A percentile compares a stretch with the other conserved stretches of the same genome.
phyloP scores from a whole-genome alignment of 2,113 vertebrate species.

The Microtus pennsylvanicus region DNA sequence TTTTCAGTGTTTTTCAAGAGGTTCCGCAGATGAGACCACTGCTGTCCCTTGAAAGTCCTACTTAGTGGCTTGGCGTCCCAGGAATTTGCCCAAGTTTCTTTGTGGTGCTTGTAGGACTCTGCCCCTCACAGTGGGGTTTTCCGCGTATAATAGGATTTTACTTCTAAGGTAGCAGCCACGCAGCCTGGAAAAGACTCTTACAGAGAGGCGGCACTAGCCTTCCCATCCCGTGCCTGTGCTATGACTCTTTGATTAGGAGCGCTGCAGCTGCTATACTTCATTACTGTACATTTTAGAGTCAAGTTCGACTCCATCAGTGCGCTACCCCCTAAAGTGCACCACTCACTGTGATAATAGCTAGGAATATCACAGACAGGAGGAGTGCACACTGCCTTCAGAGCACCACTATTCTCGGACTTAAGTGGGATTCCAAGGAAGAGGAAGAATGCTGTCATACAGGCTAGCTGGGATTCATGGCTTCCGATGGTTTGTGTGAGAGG shows the following conservation, averaged over 20 bases:
- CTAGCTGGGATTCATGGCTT: not conserved
- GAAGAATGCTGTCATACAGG: not conserved
- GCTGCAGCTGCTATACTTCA: conserved; percentile 74
- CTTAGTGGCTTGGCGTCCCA: not conserved
- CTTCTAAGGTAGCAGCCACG: conserved; percentile 75
- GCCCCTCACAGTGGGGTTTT: conserved; percentile 68
- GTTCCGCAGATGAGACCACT: conserved; percentile 42
- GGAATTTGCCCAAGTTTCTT: conserved; percentile 67
- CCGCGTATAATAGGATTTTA: conserved; percentile 76
- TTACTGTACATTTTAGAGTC: conserved; percentile 79
- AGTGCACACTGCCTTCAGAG: conserved; percentile 41
- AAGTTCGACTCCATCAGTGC: conserved; percentile 54
- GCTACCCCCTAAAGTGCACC: conserved; percentile 66
- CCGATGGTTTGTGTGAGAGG: not conserved
- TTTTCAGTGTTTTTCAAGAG: conserved; percentile 47
- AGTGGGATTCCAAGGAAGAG: conserved; percentile 46
- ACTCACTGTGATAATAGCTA: conserved; percentile 66
- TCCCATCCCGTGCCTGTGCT: conserved; percentile 49
- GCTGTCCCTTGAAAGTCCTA: conserved; percentile 42
- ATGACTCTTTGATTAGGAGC: conserved; percentile 78
- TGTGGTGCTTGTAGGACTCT: conserved; percentile 63
- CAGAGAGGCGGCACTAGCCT: conserved; percentile 54
- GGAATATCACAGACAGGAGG: conserved; percentile 53
- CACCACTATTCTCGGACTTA: conserved; percentile 37
- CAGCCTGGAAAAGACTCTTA: conserved; percentile 66